Conservation (phyloP, 2,888 invertebrate species). For the Synanthedon tipuliformis region DNA sequence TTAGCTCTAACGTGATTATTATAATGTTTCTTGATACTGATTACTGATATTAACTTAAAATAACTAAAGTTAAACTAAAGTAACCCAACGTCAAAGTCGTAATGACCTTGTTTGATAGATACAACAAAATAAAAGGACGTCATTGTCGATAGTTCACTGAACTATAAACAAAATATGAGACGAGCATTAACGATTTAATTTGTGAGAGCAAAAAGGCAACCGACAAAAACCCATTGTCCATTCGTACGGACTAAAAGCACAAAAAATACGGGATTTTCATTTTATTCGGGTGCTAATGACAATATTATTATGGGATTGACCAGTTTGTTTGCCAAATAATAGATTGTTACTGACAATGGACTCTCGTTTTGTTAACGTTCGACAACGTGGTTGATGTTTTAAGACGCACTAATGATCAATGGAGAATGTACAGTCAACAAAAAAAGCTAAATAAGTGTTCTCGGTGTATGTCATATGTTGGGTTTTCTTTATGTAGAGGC, state of each 20-base stretch:
- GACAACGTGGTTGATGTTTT: conserved; percentile 19
- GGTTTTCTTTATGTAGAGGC: too few relatives aligned
- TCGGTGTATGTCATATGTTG: too few relatives aligned
- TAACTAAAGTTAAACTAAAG: too few relatives aligned
- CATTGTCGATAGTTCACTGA: conserved; percentile 24
- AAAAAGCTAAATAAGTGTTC: conserved; percentile 3
- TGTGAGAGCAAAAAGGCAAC: conserved; percentile 8
- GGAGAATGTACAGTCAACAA: conserved; percentile 19
- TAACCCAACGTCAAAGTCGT: too few relatives aligned
- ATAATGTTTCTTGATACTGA: too few relatives aligned
- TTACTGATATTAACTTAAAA: too few relatives aligned
- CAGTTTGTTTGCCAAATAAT: conserved; percentile 36
- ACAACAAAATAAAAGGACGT: conserved; percentile 8
- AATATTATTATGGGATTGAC: conserved; percentile 45
- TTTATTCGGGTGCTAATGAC: conserved; percentile 35
- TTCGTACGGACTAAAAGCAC: conserved; percentile 7
- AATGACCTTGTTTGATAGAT: too few relatives aligned
- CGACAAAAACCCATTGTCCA: conserved; percentile 9
- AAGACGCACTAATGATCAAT: conserved; percentile 23
- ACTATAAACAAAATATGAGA: conserved; percentile 16
- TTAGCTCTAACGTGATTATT: too few relatives aligned
- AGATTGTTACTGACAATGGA: conserved; percentile 29
- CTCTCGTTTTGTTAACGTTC: conserved; percentile 30
- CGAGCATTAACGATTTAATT: conserved; percentile 11
- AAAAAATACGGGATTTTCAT: conserved; percentile 19